Evolutionary conservation across 2,797 vertebrate species (phyloP), one percentile per base, ranked within the genome.

Genomic region (Psittacula derbiana): DNA sequence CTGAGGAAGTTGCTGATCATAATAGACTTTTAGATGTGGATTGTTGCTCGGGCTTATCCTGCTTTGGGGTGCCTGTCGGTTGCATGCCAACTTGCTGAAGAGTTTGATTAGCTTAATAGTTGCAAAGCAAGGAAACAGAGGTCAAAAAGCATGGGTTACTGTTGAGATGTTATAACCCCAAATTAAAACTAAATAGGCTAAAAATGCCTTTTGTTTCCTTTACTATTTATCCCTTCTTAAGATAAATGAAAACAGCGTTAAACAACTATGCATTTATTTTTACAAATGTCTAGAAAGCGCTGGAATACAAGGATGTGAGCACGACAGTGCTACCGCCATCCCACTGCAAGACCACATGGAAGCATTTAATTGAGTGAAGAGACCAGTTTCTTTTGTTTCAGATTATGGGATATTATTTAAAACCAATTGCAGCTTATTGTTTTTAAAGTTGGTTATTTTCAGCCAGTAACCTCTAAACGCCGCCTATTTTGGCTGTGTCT

Each of bases 361-460:
- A 92, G 60, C 4, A 1, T 73, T 92, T 65, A 36, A 82, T 71
- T 58, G 60, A 89, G 33, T 27, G 52, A 80, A 72, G 83, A 88
- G 58, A 55, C 55, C 4, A 0, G 25, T 82, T 87, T 67, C 73
- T 82, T 94, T 95, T 90, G 70, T 88, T 88, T 92, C 53, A 80
- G 20, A 73, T 87, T 75, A 41, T 49, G 60, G 36, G 60, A 70
- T 73, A 49, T 93, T 61, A 75, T 79, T 95, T 81, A 31, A 86
- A 88, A 79, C 31, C 3, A 2, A 25, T 43, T 80, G 69, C 57
- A 76, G 44, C 73, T 91, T 93, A 17, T 66, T 80, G 64, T 69
- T 93, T 95, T 85, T 71, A 25, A 86, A 85, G 38, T 66, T 3
- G 4, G 30, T 72, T 92, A 12, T 86, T 93, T 96, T 86, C 85